A percentile compares a stretch with the other conserved stretches of the same genome.
Evolutionary conservation across 1,140 invertebrate genomes (phyloP).

Genomic region (Melipona quadrifasciata): DNA sequence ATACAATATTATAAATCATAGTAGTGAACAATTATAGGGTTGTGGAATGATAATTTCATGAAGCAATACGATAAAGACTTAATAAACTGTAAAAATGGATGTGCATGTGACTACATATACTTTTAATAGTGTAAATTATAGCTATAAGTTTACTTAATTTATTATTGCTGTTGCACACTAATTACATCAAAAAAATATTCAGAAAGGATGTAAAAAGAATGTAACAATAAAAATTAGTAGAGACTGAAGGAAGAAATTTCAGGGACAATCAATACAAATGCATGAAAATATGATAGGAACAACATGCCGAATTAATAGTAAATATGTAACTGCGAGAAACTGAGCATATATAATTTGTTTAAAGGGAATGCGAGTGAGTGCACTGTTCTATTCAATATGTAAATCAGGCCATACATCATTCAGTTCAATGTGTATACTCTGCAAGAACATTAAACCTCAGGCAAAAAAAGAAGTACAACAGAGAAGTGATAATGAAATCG

Average conservation of each 20-base stretch:
- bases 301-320: conserved; percentile 37
- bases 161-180: conserved; percentile 16
- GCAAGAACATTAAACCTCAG: conserved; percentile 18
- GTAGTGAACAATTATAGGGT: neutral
- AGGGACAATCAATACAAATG: neutral
- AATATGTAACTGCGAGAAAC: neutral
- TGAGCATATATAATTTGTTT: neutral
- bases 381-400: conserved; percentile 24
- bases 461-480: conserved; percentile 15
- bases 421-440: conserved; percentile 26
- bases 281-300: conserved; percentile 8
- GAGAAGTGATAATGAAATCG: conserved; percentile 23
- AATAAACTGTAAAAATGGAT: conserved; percentile 11
- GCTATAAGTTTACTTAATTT: conserved; percentile 2
- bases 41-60: conserved; percentile 18
- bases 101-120: neutral
- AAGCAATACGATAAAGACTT: neutral
- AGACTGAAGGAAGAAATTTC: neutral
- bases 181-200: conserved; percentile 7
- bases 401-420: conserved; percentile 35
- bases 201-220: neutral
- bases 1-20: conserved; percentile 9
- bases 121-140: neutral
- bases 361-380: conserved; percentile 16
- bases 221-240: conserved; percentile 9